Evolutionary conservation across 2,888 invertebrate genomes (phyloP), one percentile per base, ranked within the genome.

Genomic region (Pseudoips prasinana): DNA sequence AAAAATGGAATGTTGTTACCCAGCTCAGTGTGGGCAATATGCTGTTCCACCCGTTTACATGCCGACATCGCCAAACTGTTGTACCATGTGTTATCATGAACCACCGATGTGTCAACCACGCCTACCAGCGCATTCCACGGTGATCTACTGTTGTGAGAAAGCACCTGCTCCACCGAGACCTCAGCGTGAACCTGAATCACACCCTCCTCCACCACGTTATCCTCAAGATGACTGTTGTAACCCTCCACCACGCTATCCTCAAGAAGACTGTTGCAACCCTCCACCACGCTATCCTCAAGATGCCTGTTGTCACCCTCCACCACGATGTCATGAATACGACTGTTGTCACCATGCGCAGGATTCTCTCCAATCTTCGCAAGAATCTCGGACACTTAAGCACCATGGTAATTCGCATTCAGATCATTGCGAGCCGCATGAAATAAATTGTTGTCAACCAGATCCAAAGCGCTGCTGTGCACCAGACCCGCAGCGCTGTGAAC

Each of bases 1-100:
- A 66, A 73, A 69, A 50, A 85, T 85, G 85, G 72, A 73, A 25
- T 73, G 66, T 46, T 79, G 73, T 33, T 73, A 64, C 42, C 32
- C 52, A 3, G 64, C 64, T 5, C 68, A 71, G 1, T 73, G 75
- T 39, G 70, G 64, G 9, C 65, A 70, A 20, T 75, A 57, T 43
- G 34, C 69, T 8, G 80, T 82, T 7, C 57, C 73, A 3, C 85
- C 86, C 3, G 50, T 78, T 35, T 51, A 84, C 35, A 40, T 70
- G 9, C 38, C 71, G 1, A 47, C 73, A 2, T 54, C 70, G 1
- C 47, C 72, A 3, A 55, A 58, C 37, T 46, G 47, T 24, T 49
- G 64, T 3, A 36, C 57, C 1, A 71, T 65, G 36, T 74, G 61
- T 37, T 64, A 59, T 31, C 70, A 73, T n/a, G 65, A 56, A 1